These are phyloP conservation scores for Eolophus roseicapilla DNA, from an alignment of 2,113 vertebrate species.

Conservation along the genomic window DNA sequence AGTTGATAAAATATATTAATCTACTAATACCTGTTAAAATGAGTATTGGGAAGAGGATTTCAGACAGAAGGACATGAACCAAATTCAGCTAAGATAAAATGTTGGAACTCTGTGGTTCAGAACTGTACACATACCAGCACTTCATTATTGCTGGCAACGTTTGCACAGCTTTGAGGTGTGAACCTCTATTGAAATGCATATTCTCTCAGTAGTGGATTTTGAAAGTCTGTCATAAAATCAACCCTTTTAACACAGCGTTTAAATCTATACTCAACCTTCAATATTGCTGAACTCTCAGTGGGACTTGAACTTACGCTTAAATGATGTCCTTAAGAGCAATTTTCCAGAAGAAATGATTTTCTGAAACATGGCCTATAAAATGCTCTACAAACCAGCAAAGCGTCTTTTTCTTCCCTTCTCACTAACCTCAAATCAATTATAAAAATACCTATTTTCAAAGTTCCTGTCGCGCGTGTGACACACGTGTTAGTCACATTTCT, in stretches of 20 bases:
- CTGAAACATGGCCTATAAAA: neutral
- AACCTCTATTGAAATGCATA: neutral
- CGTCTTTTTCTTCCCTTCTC: neutral
- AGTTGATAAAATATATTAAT: neutral
- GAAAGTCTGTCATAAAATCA: neutral
- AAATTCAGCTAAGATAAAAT: neutral
- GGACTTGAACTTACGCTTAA: neutral
- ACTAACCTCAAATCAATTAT: neutral
- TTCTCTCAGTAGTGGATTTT: neutral
- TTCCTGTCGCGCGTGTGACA: neutral
- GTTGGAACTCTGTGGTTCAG: neutral
- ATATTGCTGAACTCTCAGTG: neutral
- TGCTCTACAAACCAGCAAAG: neutral
- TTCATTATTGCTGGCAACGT: neutral
- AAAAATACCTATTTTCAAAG: neutral
- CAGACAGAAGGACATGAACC: neutral
- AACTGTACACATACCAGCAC: neutral
- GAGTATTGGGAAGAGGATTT: neutral
- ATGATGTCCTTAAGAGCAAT: neutral
- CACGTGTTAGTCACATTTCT: neutral
- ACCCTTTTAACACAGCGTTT: neutral
- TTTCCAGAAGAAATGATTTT: neutral
- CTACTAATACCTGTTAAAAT: neutral
- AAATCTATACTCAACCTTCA: neutral
- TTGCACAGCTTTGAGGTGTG: neutral